Evolutionary conservation across 2,888 invertebrate species (phyloP).

Genomic region (Magallana nippona): DNA sequence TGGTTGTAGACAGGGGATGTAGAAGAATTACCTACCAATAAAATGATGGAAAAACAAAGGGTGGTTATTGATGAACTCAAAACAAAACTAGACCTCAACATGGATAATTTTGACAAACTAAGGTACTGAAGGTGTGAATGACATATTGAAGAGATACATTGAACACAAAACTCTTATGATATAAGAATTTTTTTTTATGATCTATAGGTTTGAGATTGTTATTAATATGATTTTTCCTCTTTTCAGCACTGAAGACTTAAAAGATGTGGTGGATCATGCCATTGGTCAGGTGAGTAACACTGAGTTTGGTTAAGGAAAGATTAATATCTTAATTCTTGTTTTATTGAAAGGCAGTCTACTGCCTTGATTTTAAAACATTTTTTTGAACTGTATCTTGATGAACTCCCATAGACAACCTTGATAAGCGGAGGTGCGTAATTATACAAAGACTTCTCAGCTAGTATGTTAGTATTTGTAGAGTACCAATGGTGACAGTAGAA

Average conservation of each 20-base stretch:
- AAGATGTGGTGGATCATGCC: slow-evolving; percentile 78
- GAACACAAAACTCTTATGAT: too few species aligned
- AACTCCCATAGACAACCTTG: not conserved
- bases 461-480: not conserved
- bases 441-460: not conserved
- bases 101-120: slow-evolving; percentile 77
- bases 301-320: not conserved
- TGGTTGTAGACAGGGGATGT: slow-evolving; percentile 85
- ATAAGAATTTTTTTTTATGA: too few species aligned
- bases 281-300: slow-evolving; percentile 74
- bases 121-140: slow-evolving; percentile 55
- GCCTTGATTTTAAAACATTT: too few species aligned
- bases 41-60: slow-evolving; percentile 92
- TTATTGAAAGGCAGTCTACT: too few species aligned
- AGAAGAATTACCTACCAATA: slow-evolving; percentile 84
- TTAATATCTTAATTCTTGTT: not conserved
- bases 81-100: slow-evolving; percentile 78
- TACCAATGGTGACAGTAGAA: not conserved
- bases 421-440: not conserved
- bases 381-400: not conserved
- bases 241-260: slow-evolving; percentile 77
- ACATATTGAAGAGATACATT: too few species aligned
- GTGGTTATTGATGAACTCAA: slow-evolving; percentile 85
- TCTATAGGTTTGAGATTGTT: too few species aligned
- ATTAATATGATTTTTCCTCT: slow-evolving; percentile 35